Base-by-base conservation (phyloP, 1,140 invertebrate genomes). In the Marisa cornuarietis region DNA sequence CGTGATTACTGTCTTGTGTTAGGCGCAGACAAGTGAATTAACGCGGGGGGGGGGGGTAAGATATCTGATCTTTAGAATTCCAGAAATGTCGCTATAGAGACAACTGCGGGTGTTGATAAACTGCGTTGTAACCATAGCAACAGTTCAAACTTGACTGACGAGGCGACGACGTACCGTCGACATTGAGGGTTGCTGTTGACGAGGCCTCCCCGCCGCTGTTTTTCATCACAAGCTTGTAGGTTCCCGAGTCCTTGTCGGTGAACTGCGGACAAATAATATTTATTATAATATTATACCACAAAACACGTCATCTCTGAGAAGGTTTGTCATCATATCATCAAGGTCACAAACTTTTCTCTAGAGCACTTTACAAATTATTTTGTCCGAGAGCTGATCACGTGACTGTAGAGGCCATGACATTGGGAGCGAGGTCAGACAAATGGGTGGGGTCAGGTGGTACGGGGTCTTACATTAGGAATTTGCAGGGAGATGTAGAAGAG, bases 161-260 rank as follows among this genome's bases (percentile, higher is more conserved):
- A 24, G 52, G 22, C 18, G 71, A 71, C 18, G 22, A 74, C 78
- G 94, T 93, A 97, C 97, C 97, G 95, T 98, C 96, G 92, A 99
- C 97, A 92, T 96, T 96, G 0, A 98, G 89, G 18, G 94, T 94
- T 71, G 97, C 95, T 77, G 95, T 94, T 71, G 96, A 93, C 71
- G 93, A 94, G 22, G 96, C 94, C 93, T 98, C 96, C 42, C 97
- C 97, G 91, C 97, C 96, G 83, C 95, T 93, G 88, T 98, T 98
- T 75, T 94, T 95, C 10, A 96, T 96, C 54, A 95, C 91, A 10
- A 98, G 94, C 86, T 96, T 96, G 88, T 98, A 98, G 20, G 92
- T 94, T 42, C 97, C 97, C 91, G 97, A 96, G 91, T 98, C 96
- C 78, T 85, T 83, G 14, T 88, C 85, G 74, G 79, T 87, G 22